Percentiles rank a stretch among this genome's conserved stretches.
These are phyloP conservation scores for Trichonephila clavata DNA, from an alignment of 1,140 invertebrate genomes.

Conservation along the genomic window DNA sequence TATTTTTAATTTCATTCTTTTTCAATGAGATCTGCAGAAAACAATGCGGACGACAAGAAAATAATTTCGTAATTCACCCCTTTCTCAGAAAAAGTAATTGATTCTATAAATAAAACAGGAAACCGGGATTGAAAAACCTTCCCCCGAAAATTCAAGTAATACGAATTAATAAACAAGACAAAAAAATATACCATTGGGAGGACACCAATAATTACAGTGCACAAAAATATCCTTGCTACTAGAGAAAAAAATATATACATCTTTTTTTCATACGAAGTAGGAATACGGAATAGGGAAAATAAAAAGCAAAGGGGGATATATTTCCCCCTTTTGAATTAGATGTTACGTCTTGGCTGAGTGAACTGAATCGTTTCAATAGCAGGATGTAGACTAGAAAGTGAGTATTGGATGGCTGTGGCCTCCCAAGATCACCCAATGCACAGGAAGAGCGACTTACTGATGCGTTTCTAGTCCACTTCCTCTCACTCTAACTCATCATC, in stretches of 20 bases:
- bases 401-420: background rate
- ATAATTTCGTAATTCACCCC: no score
- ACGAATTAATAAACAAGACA: no score
- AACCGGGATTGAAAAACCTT: no score
- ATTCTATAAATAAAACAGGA: no score
- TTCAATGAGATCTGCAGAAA: no score
- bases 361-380: background rate
- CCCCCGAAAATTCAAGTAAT: no score
- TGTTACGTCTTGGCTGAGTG: slow-evolving; percentile 57
- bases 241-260: background rate
- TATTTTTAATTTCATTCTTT: no score
- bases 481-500: slow-evolving; percentile 36
- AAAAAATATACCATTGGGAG: no score
- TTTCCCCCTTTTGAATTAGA: background rate
- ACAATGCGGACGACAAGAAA: no score
- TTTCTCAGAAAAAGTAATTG: no score
- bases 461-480: slow-evolving; percentile 49
- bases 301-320: background rate
- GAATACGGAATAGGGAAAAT: slow-evolving; percentile 1
- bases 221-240: no score
- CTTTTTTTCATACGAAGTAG: slow-evolving; percentile 1
- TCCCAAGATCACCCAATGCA: slow-evolving; percentile 1
- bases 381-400: slow-evolving; percentile 22
- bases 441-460: slow-evolving; percentile 66
- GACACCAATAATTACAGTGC: no score